These are phyloP conservation scores for Tenualosa ilisha DNA, from an alignment of 2,797 vertebrate genomes.

Conservation along the genomic window DNA sequence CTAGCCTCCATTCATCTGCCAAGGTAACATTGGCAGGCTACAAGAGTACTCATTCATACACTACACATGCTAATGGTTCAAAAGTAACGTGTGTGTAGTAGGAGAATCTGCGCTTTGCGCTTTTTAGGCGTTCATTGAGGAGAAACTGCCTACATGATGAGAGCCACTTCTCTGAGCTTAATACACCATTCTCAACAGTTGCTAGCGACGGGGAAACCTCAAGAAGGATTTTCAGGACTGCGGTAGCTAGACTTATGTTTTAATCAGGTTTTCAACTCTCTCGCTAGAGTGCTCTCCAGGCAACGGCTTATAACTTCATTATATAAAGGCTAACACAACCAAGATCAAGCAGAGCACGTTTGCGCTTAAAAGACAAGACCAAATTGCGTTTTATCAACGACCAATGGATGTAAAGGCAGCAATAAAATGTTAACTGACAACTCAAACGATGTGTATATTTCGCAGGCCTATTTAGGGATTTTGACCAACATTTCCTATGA, in stretches of 20 bases:
- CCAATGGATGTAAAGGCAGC: not conserved
- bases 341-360: not conserved
- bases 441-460: not conserved
- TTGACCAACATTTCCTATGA: not conserved
- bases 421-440: not conserved
- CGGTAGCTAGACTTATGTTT: not conserved
- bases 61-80: not conserved
- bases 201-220: not conserved
- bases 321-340: not conserved
- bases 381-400: not conserved
- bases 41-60: not conserved
- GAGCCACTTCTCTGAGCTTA: not conserved
- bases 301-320: not conserved
- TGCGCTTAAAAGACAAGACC: not conserved
- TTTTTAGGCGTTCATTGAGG: not conserved
- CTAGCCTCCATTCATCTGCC: not conserved
- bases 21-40: not conserved
- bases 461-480: not conserved
- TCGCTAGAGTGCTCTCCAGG: not conserved
- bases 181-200: not conserved
- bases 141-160: not conserved
- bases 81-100: not conserved
- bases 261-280: not conserved
- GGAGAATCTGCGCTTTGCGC: not conserved
- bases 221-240: not conserved